These are phyloP conservation scores for Corydoras maculifer DNA, from an alignment of 2,113 vertebrate species.

Conservation along the genomic window DNA sequence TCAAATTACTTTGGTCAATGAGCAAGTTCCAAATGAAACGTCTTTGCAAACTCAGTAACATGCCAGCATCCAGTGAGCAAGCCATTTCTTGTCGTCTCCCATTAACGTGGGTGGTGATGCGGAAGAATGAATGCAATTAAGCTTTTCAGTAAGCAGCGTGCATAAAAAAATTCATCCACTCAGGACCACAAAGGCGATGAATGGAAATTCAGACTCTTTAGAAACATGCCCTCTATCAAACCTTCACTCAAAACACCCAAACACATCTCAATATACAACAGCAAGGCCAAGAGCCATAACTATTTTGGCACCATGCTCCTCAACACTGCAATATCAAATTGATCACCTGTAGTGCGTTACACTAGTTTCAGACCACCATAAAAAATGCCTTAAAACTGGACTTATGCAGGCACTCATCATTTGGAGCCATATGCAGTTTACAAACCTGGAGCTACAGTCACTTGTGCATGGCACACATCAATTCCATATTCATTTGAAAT, in stretches of 20 bases:
- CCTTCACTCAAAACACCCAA: conserved; percentile 17
- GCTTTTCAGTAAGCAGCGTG: conserved; percentile 17
- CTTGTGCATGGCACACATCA: conserved; percentile 71
- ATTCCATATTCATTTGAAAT: conserved; percentile 74
- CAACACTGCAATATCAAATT: conserved; percentile 34
- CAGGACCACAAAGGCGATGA: conserved; percentile 12
- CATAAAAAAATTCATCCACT: conserved; percentile 4
- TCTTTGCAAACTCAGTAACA: conserved; percentile 27
- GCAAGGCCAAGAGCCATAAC: conserved; percentile 4
- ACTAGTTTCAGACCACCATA: conserved; percentile 2
- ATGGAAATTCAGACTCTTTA: conserved; percentile 1
- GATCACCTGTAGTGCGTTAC: conserved; percentile 5
- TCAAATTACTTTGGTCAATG: conserved; percentile 22
- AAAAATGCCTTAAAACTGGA: not conserved
- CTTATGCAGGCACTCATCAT: not conserved
- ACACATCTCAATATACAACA: not conserved
- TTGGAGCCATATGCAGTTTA: conserved; percentile 32
- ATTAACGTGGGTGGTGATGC: not conserved
- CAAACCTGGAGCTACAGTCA: conserved; percentile 70
- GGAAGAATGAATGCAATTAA: conserved; percentile 8
- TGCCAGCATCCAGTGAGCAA: conserved; percentile 13
- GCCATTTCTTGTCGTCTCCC: conserved; percentile 13
- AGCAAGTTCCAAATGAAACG: conserved; percentile 6
- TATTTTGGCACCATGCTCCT: conserved; percentile 26
- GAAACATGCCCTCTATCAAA: conserved; percentile 23